These are phyloP conservation scores for Hafferia zeledoni DNA, from an alignment of 2,797 vertebrate species.

Conservation along the genomic window DNA sequence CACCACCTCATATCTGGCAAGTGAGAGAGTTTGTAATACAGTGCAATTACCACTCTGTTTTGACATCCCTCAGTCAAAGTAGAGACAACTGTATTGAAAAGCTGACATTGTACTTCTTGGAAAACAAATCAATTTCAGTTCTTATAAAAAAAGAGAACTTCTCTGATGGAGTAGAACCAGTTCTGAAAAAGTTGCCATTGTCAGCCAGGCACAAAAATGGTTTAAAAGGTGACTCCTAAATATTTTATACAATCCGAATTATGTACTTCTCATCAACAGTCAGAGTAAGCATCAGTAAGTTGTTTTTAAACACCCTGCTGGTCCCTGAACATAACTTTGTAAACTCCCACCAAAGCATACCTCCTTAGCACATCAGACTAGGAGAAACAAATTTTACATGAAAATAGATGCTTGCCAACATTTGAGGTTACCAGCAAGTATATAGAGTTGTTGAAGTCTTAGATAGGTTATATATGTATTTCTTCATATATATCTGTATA, in stretches of 20 bases:
- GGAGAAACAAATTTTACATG: slow-evolving; percentile 5
- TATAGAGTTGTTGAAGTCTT: slow-evolving; percentile 36
- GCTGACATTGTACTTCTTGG: not conserved
- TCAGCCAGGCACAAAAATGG: not conserved
- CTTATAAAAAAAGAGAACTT: not conserved
- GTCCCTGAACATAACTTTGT: not conserved
- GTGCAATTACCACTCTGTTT: slow-evolving; percentile 28
- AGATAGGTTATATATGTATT: not conserved
- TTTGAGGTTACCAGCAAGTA: slow-evolving; percentile 38
- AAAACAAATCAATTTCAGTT: not conserved
- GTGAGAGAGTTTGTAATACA: slow-evolving; percentile 15
- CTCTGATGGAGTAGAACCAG: slow-evolving; percentile 2
- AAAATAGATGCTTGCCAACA: slow-evolving; percentile 29
- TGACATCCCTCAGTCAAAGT: slow-evolving; percentile 32
- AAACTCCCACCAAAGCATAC: not conserved
- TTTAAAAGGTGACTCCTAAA: not conserved
- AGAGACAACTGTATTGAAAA: slow-evolving; percentile 8
- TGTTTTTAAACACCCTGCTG: slow-evolving; percentile 1
- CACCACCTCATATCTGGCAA: slow-evolving; percentile 18
- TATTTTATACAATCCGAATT: not conserved
- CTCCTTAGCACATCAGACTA: not conserved
- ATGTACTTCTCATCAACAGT: not conserved
- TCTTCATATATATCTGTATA: not conserved
- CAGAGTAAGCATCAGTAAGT: not conserved
- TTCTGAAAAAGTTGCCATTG: slow-evolving; percentile 4